Conservation (phyloP, 2,113 vertebrate genomes). For the Syngnathus scovelli region DNA sequence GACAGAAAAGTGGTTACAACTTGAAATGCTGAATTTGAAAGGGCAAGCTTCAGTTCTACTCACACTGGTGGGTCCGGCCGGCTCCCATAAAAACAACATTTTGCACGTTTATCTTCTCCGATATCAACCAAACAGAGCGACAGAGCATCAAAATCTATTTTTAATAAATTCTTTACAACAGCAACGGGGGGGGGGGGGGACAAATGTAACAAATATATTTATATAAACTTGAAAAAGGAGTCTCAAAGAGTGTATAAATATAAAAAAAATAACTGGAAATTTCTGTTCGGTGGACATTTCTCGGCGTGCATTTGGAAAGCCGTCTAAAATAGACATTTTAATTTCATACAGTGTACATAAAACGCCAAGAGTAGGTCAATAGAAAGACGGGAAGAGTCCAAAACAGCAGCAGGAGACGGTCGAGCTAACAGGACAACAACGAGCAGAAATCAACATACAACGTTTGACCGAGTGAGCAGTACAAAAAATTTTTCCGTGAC, state of each 20-base stretch:
- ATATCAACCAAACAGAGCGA: conserved; percentile 10
- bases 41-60: background rate
- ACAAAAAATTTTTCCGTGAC: background rate
- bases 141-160: conserved; percentile 31
- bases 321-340: conserved; percentile 57
- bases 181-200: conserved; percentile 34
- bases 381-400: conserved; percentile 5
- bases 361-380: conserved; percentile 37
- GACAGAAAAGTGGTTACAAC: background rate
- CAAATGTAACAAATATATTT: conserved; percentile 61
- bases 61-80: background rate
- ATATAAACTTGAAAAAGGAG: conserved; percentile 61
- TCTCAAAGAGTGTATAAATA: conserved; percentile 72
- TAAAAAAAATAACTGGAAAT: conserved; percentile 60
- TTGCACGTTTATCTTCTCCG: conserved; percentile 8
- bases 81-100: background rate
- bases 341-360: background rate
- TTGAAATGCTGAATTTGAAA: too few relatives aligned
- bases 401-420: conserved; percentile 11
- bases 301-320: conserved; percentile 17
- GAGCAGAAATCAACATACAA: background rate
- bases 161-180: conserved; percentile 71
- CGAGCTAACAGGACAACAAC: background rate
- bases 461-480: background rate
- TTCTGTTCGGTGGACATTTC: conserved; percentile 44